phyloP scores from a whole-genome alignment of 37 sponge, comb jelly and placozoan species.

The Beroe ovata region DNA sequence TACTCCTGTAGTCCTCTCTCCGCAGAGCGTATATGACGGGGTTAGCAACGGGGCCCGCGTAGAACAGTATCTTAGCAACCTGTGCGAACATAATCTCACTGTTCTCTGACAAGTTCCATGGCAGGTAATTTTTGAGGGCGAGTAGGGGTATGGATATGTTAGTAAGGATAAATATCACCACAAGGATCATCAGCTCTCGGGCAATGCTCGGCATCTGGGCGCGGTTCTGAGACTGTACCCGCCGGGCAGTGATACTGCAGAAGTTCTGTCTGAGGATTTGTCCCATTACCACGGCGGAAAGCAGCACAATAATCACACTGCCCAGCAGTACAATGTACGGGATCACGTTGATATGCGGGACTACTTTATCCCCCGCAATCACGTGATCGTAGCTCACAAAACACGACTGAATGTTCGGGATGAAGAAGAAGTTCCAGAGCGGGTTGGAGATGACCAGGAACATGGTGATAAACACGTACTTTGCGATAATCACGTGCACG shows the following conservation, averaged over 20 bases:
- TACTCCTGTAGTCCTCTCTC: conserved; percentile 27
- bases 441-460: conserved; percentile 67
- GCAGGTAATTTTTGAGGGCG: conserved; percentile 29
- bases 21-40: conserved; percentile 60
- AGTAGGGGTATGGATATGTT: conserved; percentile 6
- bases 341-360: conserved; percentile 52
- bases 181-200: conserved; percentile 21
- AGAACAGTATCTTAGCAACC: conserved; percentile 61
- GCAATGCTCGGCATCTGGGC: conserved; percentile 38
- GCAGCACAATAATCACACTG: conserved; percentile 36
- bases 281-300: conserved; percentile 32
- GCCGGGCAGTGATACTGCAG: neutral
- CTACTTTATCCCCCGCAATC: neutral
- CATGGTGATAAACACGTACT: conserved; percentile 54
- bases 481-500: conserved; percentile 21
- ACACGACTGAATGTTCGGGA: conserved; percentile 28
- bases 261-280: neutral
- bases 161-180: conserved; percentile 11
- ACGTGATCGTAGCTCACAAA: conserved; percentile 47
- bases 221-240: neutral
- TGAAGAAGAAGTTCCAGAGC: conserved; percentile 35
- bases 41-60: conserved; percentile 53
- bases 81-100: conserved; percentile 17
- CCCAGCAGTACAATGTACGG: conserved; percentile 55
- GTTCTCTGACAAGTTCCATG: neutral